Conservation (phyloP, 1,140 invertebrate species). For the Caenorhabditis briggsae region DNA sequence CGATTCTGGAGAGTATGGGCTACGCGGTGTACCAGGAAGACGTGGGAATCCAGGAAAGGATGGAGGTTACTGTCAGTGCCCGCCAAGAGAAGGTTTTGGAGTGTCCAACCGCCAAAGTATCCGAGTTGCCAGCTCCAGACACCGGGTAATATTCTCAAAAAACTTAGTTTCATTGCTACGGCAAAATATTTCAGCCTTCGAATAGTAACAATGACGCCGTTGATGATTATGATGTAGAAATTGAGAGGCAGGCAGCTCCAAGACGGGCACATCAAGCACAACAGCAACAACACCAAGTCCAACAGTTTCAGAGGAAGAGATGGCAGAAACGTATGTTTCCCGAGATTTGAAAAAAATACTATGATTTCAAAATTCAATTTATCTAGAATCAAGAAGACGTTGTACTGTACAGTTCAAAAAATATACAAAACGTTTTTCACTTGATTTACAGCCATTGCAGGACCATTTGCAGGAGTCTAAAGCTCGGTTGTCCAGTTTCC, state of each 20-base stretch:
- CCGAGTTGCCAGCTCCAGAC: too few relatives aligned
- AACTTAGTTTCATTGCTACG: neutral
- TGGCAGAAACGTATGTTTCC: constrained; percentile 13
- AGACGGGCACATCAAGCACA: neutral
- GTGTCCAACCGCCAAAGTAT: neutral
- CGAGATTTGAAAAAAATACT: too few relatives aligned
- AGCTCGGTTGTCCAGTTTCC: too few relatives aligned
- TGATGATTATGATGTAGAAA: neutral
- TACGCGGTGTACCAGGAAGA: constrained; percentile 40
- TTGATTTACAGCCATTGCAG: too few relatives aligned
- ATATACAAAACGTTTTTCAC: too few relatives aligned
- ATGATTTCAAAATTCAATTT: too few relatives aligned
- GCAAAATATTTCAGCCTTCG: neutral
- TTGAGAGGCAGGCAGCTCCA: neutral
- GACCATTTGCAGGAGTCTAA: too few relatives aligned
- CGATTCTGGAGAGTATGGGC: constrained; percentile 50
- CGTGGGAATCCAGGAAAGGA: constrained; percentile 44
- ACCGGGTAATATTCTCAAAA: neutral
- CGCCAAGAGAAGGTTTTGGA: constrained; percentile 43
- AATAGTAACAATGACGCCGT: neutral
- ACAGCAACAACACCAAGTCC: neutral
- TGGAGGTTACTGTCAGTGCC: constrained; percentile 57
- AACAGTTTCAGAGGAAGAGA: constrained; percentile 1
- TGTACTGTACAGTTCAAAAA: too few relatives aligned
- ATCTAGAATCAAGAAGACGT: too few relatives aligned